These are phyloP conservation scores for Etia nguti DNA, from an alignment of 2,113 vertebrate genomes.

Conservation along the genomic window DNA sequence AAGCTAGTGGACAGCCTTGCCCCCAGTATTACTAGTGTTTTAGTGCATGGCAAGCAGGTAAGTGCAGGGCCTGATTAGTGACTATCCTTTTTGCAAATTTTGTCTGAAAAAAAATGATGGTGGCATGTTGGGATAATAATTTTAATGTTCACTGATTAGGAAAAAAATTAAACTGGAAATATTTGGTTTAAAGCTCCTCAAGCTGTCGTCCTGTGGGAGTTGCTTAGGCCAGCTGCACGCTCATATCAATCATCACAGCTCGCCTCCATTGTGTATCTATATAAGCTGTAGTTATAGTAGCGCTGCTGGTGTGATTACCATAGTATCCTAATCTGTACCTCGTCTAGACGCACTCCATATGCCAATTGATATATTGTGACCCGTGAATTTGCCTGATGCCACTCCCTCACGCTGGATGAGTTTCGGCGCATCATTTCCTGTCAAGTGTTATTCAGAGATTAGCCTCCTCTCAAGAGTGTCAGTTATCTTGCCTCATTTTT, in stretches of 20 bases:
- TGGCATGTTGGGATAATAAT: slow-evolving; percentile 10
- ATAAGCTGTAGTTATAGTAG: background rate
- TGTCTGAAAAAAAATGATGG: background rate
- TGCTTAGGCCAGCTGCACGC: slow-evolving; percentile 11
- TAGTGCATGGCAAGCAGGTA: slow-evolving; percentile 99
- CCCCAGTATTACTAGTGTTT: slow-evolving; percentile 99
- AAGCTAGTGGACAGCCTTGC: slow-evolving; percentile 99
- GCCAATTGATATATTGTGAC: slow-evolving; percentile 21
- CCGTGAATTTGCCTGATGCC: slow-evolving; percentile 13
- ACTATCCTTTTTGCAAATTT: background rate
- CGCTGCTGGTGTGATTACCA: slow-evolving; percentile 12
- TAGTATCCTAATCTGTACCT: slow-evolving; percentile 24
- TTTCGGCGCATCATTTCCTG: slow-evolving; percentile 39
- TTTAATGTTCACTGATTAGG: slow-evolving; percentile 73
- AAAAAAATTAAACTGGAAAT: background rate
- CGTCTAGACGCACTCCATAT: slow-evolving; percentile 17
- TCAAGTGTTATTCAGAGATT: slow-evolving; percentile 65
- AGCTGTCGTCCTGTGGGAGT: slow-evolving; percentile 37
- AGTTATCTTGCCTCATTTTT: slow-evolving; percentile 51
- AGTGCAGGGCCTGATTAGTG: slow-evolving; percentile 63
- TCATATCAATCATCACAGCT: background rate
- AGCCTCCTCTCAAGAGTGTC: slow-evolving; percentile 55
- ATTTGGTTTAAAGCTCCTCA: slow-evolving; percentile 23
- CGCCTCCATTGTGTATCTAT: slow-evolving; percentile 3
- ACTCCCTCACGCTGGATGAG: background rate